Evolutionary conservation across 1,140 invertebrate genomes (phyloP), one percentile per base, ranked within the genome.

Genomic region (Condylostylus longicornis): DNA sequence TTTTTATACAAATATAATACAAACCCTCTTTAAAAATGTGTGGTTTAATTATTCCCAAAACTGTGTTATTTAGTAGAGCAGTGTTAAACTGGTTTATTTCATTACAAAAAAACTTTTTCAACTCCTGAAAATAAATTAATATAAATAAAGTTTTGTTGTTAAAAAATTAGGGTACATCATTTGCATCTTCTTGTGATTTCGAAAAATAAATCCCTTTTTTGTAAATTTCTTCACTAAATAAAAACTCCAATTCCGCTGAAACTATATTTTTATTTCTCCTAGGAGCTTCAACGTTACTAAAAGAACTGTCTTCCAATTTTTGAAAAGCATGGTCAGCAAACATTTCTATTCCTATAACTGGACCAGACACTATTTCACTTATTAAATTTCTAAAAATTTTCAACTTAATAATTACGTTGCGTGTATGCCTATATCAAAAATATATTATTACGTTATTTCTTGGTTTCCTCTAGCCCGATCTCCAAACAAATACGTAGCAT

Each of bases 1-100:
- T 10, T 3, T 27, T 13, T n/a, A 27, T 8, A 10, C 14, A 27
- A 8, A n/a, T 27, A 27, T 27, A 27, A 27, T 27, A n/a, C 25
- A 3, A 4, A 18, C 71, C 77, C 52, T 79, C 75, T 42, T 76
- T 67, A 4, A 95, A 66, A 29, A 80, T 79, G 63, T 94, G 88
- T n/a, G 90, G 89, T 61, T 94, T 93, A 13, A 95, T 79, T 19
- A 96, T 68, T 51, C 83, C 88, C 43, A 85, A 79, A 4, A 87
- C 85, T 36, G 79, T 48, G 31, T 49, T 51, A 15, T 45, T 43
- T 5, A 55, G 47, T 5, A 33, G 8, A 7, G 51, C 46, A 3
- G 53, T 44, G 15, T 45, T 52, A 7, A 46, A 43, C 6, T 55
- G 45, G 15, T 20, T 43, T 32, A 43, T 38, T 12, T 43, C 34